Evolutionary conservation across 2,888 invertebrate species (phyloP), one percentile per base, ranked within the genome.

Genomic region (Steinernema carpocapsae): DNA sequence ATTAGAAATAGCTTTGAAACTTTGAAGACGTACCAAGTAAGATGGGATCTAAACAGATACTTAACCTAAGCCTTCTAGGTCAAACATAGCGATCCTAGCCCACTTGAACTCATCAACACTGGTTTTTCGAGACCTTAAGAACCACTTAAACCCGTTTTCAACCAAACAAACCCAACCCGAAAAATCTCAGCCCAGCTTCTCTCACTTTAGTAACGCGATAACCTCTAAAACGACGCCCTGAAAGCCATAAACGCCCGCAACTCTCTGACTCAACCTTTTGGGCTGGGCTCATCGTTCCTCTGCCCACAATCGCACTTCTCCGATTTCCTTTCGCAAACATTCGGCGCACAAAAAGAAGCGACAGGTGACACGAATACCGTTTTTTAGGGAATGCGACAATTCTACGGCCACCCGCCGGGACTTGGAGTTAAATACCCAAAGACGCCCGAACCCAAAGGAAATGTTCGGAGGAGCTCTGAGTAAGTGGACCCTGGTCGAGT

Each of bases 301-400:
- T 6, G 37, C 37, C 37, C 37, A 37, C 37, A 48, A 48, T 19
- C 17, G 24, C 64, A 32, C 32, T 56, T 56, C 56, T 56, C 56
- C 56, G 56, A 19, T 56, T 56, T 56, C 56, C 56, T 56, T 24
- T 26, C 64, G 64, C 64, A 64, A 64, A 64, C 64, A 64, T 12
- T 32, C 22, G 32, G 32, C 48, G 48, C 37, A 52, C 52, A 52
- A 52, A 48, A 52, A 52, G 24, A 22, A 32, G 32, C 64, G 37
- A 64, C 24, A 32, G 64, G 56, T 56, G 56, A 56, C 56, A 56
- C 56, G 56, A 56, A 56, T 56, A 56, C 56, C 56, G 22, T 14
- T 56, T 26, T 26, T 56, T 26, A 17, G 48, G n/a, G 48, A n/a
- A 17, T 48, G 17, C 48, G 48, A 26, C 22, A 19, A 56, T 56